Evolutionary conservation across 2,113 vertebrate genomes (phyloP).

Genomic region (Myocastor coypus): DNA sequence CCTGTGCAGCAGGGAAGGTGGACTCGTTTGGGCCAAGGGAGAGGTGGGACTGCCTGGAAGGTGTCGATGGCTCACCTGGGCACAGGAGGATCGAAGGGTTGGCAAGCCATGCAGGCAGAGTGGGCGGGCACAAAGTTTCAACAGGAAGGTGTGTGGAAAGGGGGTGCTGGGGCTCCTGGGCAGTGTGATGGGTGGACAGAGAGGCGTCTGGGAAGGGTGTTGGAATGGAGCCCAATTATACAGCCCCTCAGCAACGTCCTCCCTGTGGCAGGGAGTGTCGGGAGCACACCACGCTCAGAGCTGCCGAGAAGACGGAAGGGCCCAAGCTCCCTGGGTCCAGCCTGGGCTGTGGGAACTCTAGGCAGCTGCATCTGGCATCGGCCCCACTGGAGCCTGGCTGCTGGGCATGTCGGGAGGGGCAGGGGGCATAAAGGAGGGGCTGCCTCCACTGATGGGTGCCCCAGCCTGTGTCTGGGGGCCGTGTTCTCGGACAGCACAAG

Average conservation of each 20-base stretch:
- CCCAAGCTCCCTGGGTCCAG: not conserved
- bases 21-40: no score
- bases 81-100: accelerated
- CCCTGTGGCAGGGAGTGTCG: not conserved
- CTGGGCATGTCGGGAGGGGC: not conserved
- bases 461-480: not conserved
- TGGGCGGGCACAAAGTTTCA: not conserved
- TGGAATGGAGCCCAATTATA: not conserved
- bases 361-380: not conserved
- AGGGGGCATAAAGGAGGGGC: not conserved
- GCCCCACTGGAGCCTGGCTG: not conserved
- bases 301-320: not conserved
- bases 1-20: not conserved
- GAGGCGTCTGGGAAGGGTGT: not conserved
- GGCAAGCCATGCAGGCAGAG: not conserved
- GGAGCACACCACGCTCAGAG: not conserved
- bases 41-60: accelerated
- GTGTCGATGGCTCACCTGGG: not conserved
- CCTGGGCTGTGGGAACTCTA: not conserved
- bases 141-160: no score
- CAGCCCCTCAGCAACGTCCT: not conserved
- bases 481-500: not conserved
- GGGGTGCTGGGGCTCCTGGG: not conserved
- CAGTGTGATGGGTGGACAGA: not conserved
- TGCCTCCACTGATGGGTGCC: not conserved